Conservation (phyloP, 2,888 invertebrate species). For the Eurois occulta region DNA sequence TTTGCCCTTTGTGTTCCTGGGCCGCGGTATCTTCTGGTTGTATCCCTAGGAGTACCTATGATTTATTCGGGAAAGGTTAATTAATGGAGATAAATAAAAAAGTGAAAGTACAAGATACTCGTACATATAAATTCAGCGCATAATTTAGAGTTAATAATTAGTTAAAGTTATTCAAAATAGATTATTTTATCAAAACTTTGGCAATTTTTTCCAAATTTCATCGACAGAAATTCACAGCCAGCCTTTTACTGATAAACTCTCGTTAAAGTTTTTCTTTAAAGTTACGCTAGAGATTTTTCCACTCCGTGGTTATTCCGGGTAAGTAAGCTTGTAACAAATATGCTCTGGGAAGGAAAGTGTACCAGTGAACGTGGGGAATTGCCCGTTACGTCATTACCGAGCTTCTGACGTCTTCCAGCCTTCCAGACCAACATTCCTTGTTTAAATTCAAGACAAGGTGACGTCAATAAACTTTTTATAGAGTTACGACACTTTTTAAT, state of each 20-base stretch:
- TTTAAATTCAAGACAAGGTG: slow-evolving; percentile 52
- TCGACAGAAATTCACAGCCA: slow-evolving; percentile 12
- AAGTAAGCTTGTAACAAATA: slow-evolving; percentile 56
- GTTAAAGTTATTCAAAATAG: neutral
- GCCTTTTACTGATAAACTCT: slow-evolving; percentile 54
- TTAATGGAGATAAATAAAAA: neutral
- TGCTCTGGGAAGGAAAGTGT: slow-evolving; percentile 32
- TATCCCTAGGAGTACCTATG: neutral
- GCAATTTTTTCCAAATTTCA: slow-evolving; percentile 16
- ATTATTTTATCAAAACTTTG: neutral
- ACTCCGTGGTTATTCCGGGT: slow-evolving; percentile 30
- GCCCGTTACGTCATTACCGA: slow-evolving; percentile 49
- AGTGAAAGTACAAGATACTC: neutral
- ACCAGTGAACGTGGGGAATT: slow-evolving; percentile 29
- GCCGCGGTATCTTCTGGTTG: too few species aligned
- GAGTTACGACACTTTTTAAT: slow-evolving; percentile 50
- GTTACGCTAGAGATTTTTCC: slow-evolving; percentile 45
- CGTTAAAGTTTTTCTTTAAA: slow-evolving; percentile 45
- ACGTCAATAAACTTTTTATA: slow-evolving; percentile 55
- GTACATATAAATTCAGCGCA: neutral
- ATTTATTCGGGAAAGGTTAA: neutral
- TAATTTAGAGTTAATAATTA: slow-evolving; percentile 10
- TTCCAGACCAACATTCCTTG: slow-evolving; percentile 32
- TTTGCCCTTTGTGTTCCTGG: too few species aligned
- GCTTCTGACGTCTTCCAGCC: slow-evolving; percentile 41